Evolutionary conservation across 2,797 vertebrate species (phyloP), one percentile per base, ranked within the genome.

Genomic region (Heliangelus exortis): DNA sequence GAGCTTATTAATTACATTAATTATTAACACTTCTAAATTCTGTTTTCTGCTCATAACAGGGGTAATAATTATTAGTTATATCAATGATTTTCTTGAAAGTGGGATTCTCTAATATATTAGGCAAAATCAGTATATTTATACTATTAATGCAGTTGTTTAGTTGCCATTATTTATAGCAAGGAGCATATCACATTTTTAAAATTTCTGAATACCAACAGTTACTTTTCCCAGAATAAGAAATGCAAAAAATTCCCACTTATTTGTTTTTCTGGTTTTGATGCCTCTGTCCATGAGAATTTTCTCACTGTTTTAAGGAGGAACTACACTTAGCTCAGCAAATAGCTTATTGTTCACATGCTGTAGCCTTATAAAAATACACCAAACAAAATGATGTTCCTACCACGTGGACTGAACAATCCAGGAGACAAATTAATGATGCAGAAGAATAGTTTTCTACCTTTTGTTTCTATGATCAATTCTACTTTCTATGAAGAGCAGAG

Each of bases 1-100:
- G 29, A 76, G 31, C 12, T 23, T 36, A 5, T 75, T 92, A 74
- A 69, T 90, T 87, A 67, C 22, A 59, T 66, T 91, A 85, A 47
- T 33, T 23, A 59, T 66, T 91, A 85, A 47, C 34, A 25, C 59
- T 59, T 90, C 28, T 33, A 45, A 76, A 63, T 92, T 66, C 25
- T 79, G 6, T 21, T 89, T 88, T 82, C 59, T 86, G 33, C 23
- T 45, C 89, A 12, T 69, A 51, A 41, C 7, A 43, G 25, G 39
- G 8, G 43, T 59, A 48, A 18, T 33, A 39, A 73, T 76, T 65
- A 90, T 50, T 81, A 72, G 4, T 62, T 89, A 22, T 29, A 84
- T 82, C 29, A 45, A 28, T 43, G 18, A 23, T 79, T 93, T 84
- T 15, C 34, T 79, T 90, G 34, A 59, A 89, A 82, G 23, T 29